Base-by-base conservation (phyloP, 2,113 vertebrate species). In the Hemiscyllium ocellatum region DNA sequence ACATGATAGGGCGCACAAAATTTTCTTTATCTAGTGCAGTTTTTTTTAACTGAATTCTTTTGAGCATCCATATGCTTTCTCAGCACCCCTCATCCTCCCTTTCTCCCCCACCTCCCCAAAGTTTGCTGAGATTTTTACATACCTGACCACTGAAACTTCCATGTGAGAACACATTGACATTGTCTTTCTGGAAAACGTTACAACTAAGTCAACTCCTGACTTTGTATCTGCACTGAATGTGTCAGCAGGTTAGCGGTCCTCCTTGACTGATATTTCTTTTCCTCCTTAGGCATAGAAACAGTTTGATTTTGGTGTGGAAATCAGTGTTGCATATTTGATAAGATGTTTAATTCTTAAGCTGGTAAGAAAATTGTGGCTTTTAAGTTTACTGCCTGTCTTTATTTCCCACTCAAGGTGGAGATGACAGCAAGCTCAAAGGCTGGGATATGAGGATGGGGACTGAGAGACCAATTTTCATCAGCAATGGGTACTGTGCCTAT, bases 361-460 rank as follows among this genome's bases (percentile, higher is more conserved):
- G 89, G 6, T 37, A 10, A 68, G 17, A 66, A 37, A 33, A 66
- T 65, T 0, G 1, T 66, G 89, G 15, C 61, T 56, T 68, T 3
- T 42, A 47, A 8, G 61, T 10, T 37, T 93, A 93, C 13, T 90
- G 61, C 8, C 80, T 83, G 37, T 61, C n/a, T 52, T n/a, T 68
- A 42, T 95, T 56, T 91, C 1, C 80, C 37, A 93, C 69, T 94
- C 22, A 97, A 99, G 99, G 99, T 69, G 99, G 99, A 15, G 99
- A 99, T n/a, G 99, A 99, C 96, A 98, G 97, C 95, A 98, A 98
- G 96, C 97, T 99, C 0, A 99, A 97, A 96, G 98, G 98, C 96
- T 99, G 99, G 99, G 99, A 99, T 97, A 98, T 98, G 95, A 97
- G 99, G 95, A 96, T 96, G 8, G 96, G 95, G 0, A 96, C 97